Evolutionary conservation across 2,113 vertebrate genomes (phyloP), one percentile per base, ranked within the genome.

Genomic region (Leptocoma aspasia): DNA sequence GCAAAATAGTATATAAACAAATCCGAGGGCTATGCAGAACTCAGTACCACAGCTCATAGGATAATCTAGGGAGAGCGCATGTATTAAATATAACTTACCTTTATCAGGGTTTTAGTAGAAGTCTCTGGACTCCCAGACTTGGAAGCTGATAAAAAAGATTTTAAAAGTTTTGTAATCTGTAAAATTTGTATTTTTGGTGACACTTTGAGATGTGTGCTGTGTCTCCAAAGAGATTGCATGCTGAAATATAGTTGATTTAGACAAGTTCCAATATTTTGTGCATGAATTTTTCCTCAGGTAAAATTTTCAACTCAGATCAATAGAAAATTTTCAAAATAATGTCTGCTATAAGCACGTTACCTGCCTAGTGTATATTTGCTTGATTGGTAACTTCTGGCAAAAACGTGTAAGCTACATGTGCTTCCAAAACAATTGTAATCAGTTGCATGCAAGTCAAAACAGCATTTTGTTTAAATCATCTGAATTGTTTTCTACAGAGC

Each of bases 201-300:
- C 10, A 2, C 24, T 89, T 82, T 28, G 28, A 44, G 22, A 45
- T 14, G 2, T 69, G 19, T 0, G 0, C 33, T 35, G 3, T 80
- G 31, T 71, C 28, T 70, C 54, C 47, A 24, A 53, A 82, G 42
- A 77, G 66, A 8, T 17, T 44, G 26, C 78, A 15, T 59, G 33
- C 26, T 56, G 24, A 66, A 60, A 14, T 81, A 14, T 10, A 11
- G 18, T 66, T 41, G 24, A 3, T 85, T 89, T 54, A 69, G 50
- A 27, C 13, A n/a, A 56, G 19, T 37, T 87, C 44, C 49, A 23
- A 4, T 75, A 6, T 18, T 16, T 21, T 41, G 11, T 35, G n/a
- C 12, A 1, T 71, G 9, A 28, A 88, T 83, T 60, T 94, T 52
- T 27, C 21, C 41, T 86, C 15, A 1, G 24, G 27, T 44, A 42